Conservation (phyloP, 1,140 invertebrate species). For the Delia radicum region DNA sequence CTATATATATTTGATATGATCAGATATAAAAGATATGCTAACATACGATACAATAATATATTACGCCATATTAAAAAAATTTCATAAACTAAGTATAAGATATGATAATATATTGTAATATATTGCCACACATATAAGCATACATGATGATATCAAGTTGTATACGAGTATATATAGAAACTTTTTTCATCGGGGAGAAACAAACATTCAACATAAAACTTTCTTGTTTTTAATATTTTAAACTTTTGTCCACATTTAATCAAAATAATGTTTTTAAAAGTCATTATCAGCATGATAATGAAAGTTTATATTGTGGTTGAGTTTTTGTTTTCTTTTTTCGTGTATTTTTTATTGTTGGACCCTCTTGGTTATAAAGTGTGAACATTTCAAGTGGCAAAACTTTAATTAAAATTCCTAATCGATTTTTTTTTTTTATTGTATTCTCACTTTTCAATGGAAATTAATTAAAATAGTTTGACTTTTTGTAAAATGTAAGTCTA, state of each 20-base stretch:
- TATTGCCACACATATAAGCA: too few relatives aligned
- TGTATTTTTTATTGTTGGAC: not conserved
- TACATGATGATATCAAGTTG: too few relatives aligned
- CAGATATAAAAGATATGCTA: too few relatives aligned
- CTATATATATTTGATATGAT: too few relatives aligned
- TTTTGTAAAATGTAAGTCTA: constrained; percentile 17
- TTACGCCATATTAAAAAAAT: too few relatives aligned
- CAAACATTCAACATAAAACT: too few relatives aligned
- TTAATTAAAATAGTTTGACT: constrained; percentile 54
- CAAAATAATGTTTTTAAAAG: not conserved
- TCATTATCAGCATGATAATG: not conserved
- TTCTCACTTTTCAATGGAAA: constrained; percentile 44
- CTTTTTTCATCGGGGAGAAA: too few relatives aligned
- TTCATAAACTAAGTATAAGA: too few relatives aligned
- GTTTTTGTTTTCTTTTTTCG: not conserved
- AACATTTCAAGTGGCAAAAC: constrained; percentile 38
- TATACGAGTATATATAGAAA: too few relatives aligned
- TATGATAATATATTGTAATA: too few relatives aligned
- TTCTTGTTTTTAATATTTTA: too few relatives aligned
- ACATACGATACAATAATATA: too few relatives aligned
- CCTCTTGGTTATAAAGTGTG: not conserved
- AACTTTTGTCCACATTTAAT: not conserved
- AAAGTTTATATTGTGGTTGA: not conserved
- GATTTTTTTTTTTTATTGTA: constrained; percentile 39
- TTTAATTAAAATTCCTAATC: constrained; percentile 56